Evolutionary conservation across 1,140 invertebrate genomes (phyloP), one percentile per base, ranked within the genome.

Genomic region (Lepidotrigona ventralis): DNA sequence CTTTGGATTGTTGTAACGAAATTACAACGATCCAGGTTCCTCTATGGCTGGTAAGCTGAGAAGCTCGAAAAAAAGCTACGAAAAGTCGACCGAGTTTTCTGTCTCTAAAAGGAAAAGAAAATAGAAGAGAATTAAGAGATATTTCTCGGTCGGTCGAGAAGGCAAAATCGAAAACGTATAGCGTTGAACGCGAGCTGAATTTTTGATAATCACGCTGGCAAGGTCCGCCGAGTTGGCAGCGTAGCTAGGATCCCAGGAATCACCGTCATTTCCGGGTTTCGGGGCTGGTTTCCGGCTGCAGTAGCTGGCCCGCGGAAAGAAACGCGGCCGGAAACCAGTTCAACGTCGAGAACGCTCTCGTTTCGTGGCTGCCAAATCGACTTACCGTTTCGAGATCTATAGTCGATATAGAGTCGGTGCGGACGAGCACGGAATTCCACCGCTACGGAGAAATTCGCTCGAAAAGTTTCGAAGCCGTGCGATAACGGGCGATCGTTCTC

Each of bases 331-430:
- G 82, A 88, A 79, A 58, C 79, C 66, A 70, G 68, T 71, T 64
- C 74, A 71, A 87, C 79, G 78, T 87, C 60, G 71, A 63, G 76
- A 85, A 88, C 71, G 85, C 82, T 84, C 85, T 72, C 79, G 85
- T 84, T 86, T 85, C 81, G 79, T 46, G 69, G 73, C 60, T 86
- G 86, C 86, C 86, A 88, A 88, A 88, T 87, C 69, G 85, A 87
- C 86, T 87, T 74, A 81, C 76, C 74, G 81, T 63, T 81, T 33
- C 71, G 85, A 80, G 63, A 84, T 78, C 81, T 73, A 75, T 64
- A 81, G 71, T 69, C 64, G 58, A 51, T 46, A 46, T 46, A 46
- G 0, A 46, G 39, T n/a, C 60, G 63, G 68, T 58, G n/a, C 4
- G 70, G 58, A 73, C 69, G 74, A 58, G 79, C 23, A 33, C 60